Base-by-base conservation (phyloP, 2,797 vertebrate genomes). In the Pitangus sulphuratus region DNA sequence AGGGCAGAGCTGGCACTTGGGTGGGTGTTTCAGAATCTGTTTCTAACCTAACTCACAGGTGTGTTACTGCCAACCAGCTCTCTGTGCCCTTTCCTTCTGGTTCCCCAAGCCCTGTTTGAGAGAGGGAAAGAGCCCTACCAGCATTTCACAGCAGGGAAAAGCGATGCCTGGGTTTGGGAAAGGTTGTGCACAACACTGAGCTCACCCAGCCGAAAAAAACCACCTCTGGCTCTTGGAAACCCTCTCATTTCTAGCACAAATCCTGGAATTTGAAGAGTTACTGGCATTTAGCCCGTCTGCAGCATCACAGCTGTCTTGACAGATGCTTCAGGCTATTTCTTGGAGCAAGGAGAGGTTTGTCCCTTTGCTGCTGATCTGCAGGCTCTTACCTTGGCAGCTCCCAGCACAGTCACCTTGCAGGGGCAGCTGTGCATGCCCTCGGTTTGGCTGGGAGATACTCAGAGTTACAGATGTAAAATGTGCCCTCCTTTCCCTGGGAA, bases 391-490 rank as follows among this genome's bases (percentile, higher is more conserved):
- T 54, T 69, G 47, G 65, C 45, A 44, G 30, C 37, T 45, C 31
- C 61, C 56, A 47, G 80, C 51, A 33, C 1, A 3, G 42, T 62
- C 50, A 19, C 76, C 60, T 62, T 2, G 13, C 16, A 2, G 12
- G 48, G 48, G 12, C 37, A 66, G 45, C 40, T 78, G 44, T 54
- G 45, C 12, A 3, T 7, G 51, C 37, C 20, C 33, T 17, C 1
- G 1, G 1, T 26, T 54, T 42, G 8, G 54, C 24, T 37, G 2
- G 1, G 68, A 44, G 48, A 3, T 56, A 50, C 14, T 40, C 40
- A 40, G 40, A 40, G 40, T 40, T 16, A 15, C 40, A 40, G 40
- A 40, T 40, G 44, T 8, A 14, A 0, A 3, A 35, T 0, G 3
- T 53, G 48, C 33, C 48, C 13, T 48, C 47, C 50, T 82, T n/a